Base-by-base conservation (phyloP, 2,113 vertebrate genomes). In the Condylura cristata region DNA sequence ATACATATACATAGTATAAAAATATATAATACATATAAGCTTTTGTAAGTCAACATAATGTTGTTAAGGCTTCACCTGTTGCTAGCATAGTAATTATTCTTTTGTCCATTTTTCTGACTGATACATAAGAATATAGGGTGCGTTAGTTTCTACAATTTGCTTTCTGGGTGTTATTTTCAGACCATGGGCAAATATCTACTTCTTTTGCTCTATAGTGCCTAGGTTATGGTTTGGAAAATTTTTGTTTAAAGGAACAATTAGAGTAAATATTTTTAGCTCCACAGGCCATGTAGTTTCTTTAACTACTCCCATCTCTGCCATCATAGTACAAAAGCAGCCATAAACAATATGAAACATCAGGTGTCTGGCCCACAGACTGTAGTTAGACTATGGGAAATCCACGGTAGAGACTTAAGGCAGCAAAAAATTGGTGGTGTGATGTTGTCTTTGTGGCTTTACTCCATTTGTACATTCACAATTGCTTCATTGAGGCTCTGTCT, bases 111-210 rank as follows among this genome's bases (percentile, higher is more conserved):
- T 95, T 81, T 82, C n/a, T 68, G 32, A 79, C 24, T 86, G 46
- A 12, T 39, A 80, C 14, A 7, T 91, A 28, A 71, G 53, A 79
- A 80, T 39, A 24, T 74, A 86, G 11, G 5, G 65, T 63, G 28
- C 44, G 85, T 74, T 48, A 70, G 28, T 91, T 74, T 83, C 41
- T 79, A 22, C 44, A n/a, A 70, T 90, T 76, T 79, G 30, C 80
- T 75, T 83, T 65, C n/a, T 87, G 88, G 16, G 26, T 87, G 75
- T 93, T 83, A 76, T 78, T 91, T 96, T 91, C 44, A 75, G 24
- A 84, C 37, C 8, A 66, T 13, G 71, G 37, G 60, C 41, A 75
- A 93, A 28, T 30, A 68, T 86, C 37, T 8, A 16, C 32, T 91
- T 48, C 46, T 48, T 8, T 48, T 48, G 46, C 46, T 85, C 46